Evolutionary conservation across 2,888 invertebrate genomes (phyloP), one percentile per base, ranked within the genome.

Genomic region (Chouioia cunea): DNA sequence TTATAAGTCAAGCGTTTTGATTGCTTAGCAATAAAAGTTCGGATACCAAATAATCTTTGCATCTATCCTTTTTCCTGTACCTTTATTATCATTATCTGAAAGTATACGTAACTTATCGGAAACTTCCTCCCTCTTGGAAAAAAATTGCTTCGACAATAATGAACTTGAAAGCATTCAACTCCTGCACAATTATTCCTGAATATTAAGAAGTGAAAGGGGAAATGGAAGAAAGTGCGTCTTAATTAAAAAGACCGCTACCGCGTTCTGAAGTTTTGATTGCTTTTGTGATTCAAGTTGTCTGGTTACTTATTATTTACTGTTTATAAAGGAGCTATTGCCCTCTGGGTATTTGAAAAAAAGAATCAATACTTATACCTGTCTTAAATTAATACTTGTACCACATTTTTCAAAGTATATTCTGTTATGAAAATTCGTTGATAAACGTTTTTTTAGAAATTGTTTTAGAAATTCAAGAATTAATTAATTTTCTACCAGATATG

Each of bases 21-120:
- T 62, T 66, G 36, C 22, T 10, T 36, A 57, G 57, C 44, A 71
- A 71, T 71, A 71, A 70, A 70, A 23, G 60, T 54, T 18, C 10
- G 16, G 10, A 50, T 47, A 57, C 63, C 16, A 14, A 65, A n/a
- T 50, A 43, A 60, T 22, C 8, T 36, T 56, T 57, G 6, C 22
- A 54, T 47, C 48, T 70, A 59, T 60, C 60, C 16, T 60, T 70
- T 69, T 43, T 23, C n/a, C 36, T 10, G 27, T 27, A 16, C 20
- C 57, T 48, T n/a, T 23, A 16, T 4, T 20, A 16, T n/a, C 15
- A 10, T 46, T 54, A 53, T 65, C 36, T 22, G 43, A 10, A 15
- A 52, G 52, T 65, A 57, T 23, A 65, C 52, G 50, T 36, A 46
- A 53, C 53, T 46, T 43, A 43, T 36, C n/a, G 36, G 27, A 22